Evolutionary conservation across 2,113 vertebrate species (phyloP), one percentile per base, ranked within the genome.

Genomic region (Triplophysa siluroides): DNA sequence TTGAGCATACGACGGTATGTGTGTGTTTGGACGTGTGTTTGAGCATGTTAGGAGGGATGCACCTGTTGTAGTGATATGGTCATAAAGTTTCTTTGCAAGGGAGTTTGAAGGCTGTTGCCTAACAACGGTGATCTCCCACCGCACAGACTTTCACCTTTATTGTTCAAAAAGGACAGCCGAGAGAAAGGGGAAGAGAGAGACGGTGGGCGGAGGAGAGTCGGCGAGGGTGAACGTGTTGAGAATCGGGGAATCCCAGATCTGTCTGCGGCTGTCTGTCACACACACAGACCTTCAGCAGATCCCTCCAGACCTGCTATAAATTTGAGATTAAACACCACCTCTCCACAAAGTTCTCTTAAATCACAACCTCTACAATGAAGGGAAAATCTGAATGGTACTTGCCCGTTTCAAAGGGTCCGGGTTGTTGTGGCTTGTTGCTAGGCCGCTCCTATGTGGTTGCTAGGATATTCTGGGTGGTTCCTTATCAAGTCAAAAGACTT

Each of bases 81-180:
- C 65, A 75, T 77, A 78, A 87, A 90, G 81, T 87, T 83, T 83
- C 74, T 58, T 72, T 47, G 87, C 80, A 29, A 61, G 88, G 87
- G 88, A 86, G 86, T 87, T 87, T 86, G 63, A 71, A 80, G 83
- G 81, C 83, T 56, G 92, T 93, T 92, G 85, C 91, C 86, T 90
- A 90, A 92, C 91, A 92, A 92, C 89, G 2, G 63, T 56, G 84
- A 83, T 79, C 84, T 86, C 80, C 78, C 73, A 79, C 78, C 76
- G 84, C 85, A 80, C 84, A 78, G 43, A 64, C 72, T 33, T 81
- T 85, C 78, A 76, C 85, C 79, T 84, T 91, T 88, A 84, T 86
- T 50, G 84, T 83, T 84, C 75, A 82, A 76, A n/a, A 41, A 21
- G 70, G 60, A 69, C 50, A 75, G 62, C 54, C 45, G 23, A 78